These are phyloP conservation scores for Onchidella celtica DNA, from an alignment of 2,888 invertebrate species.

Conservation along the genomic window DNA sequence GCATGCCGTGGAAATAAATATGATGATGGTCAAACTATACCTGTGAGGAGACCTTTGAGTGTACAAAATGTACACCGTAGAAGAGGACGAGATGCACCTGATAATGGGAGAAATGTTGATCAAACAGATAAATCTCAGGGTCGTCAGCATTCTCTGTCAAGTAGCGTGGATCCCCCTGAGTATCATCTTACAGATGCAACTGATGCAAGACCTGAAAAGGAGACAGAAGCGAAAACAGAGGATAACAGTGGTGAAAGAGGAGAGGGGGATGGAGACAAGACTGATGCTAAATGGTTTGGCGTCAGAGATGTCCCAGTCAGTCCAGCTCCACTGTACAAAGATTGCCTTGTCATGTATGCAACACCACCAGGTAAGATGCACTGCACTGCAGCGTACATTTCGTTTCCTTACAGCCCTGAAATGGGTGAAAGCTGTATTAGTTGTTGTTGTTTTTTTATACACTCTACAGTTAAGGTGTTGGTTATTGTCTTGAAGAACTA, in stretches of 20 bases:
- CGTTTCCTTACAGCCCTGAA: no score
- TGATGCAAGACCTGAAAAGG: constrained; percentile 29
- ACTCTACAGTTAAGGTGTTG: no score
- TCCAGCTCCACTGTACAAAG: constrained; percentile 62
- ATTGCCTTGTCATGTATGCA: constrained; percentile 66
- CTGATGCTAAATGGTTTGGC: background rate
- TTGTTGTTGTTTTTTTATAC: no score
- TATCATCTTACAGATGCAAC: background rate
- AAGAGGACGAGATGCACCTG: background rate
- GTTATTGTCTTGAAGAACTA: no score
- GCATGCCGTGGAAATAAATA: constrained; percentile 67
- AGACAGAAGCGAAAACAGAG: background rate
- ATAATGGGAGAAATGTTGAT: background rate
- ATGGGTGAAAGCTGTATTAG: no score
- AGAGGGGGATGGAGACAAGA: background rate
- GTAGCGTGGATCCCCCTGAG: constrained; percentile 39
- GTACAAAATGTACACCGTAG: background rate
- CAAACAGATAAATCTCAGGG: background rate
- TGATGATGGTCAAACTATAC: constrained; percentile 61
- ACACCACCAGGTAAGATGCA: constrained; percentile 62
- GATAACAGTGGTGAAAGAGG: background rate
- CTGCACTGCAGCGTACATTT: no score
- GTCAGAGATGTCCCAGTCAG: constrained; percentile 30
- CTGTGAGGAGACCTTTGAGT: constrained; percentile 35
- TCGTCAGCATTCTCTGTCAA: constrained; percentile 19